Percentiles rank a stretch among this genome's conserved stretches.
Evolutionary conservation across 2,113 vertebrate genomes (phyloP).

Genomic region (Pollimyrus isidori): DNA sequence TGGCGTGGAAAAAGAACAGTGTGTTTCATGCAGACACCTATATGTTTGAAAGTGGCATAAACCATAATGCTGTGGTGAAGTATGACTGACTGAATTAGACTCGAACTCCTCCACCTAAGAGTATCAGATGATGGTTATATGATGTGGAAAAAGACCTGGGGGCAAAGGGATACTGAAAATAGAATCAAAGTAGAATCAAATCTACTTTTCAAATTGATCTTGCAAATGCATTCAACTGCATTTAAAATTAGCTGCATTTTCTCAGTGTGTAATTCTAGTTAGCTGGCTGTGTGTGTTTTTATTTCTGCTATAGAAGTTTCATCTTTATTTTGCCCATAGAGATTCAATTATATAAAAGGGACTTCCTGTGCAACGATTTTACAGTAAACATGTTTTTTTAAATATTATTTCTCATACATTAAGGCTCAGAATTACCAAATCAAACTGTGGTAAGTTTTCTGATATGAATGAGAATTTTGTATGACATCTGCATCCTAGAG

Average conservation of each 20-base stretch:
- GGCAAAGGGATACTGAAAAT: constrained; percentile 45
- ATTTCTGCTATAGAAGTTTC: background rate
- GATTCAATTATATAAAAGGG: background rate
- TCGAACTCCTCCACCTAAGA: background rate
- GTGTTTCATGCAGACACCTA: background rate
- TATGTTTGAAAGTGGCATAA: background rate
- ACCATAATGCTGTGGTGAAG: background rate
- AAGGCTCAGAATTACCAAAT: background rate
- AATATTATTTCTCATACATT: background rate
- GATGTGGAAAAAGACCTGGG: constrained; percentile 63
- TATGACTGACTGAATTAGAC: background rate
- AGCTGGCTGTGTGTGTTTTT: background rate
- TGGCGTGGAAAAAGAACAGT: background rate
- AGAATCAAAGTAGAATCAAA: constrained; percentile 51
- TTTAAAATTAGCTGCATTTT: background rate
- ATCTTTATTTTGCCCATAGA: background rate
- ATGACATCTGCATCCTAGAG: background rate
- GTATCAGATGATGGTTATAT: constrained; percentile 42
- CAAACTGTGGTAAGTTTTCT: background rate
- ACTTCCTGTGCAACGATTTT: background rate
- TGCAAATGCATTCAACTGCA: constrained; percentile 40
- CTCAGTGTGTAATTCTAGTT: background rate
- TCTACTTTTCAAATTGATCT: constrained; percentile 35
- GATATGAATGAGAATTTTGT: background rate
- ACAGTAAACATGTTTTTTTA: background rate